These are phyloP conservation scores for Drosophila eohydei DNA, from an alignment of 2,888 invertebrate genomes.

Conservation along the genomic window DNA sequence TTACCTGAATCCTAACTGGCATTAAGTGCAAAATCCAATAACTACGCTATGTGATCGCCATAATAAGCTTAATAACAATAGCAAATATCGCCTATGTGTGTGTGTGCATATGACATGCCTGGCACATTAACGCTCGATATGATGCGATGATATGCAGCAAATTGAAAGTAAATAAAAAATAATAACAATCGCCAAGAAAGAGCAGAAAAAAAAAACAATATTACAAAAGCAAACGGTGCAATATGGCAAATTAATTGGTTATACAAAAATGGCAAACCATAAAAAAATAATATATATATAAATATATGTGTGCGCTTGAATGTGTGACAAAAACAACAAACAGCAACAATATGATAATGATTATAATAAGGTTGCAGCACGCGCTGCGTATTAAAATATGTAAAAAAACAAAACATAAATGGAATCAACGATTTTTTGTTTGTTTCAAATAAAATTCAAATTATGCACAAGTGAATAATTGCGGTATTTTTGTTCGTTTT, in stretches of 20 bases:
- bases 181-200: constrained; percentile 23
- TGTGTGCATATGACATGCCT: constrained; percentile 50
- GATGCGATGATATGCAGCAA: constrained; percentile 66
- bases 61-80: constrained; percentile 58
- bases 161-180: constrained; percentile 71
- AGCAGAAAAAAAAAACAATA: constrained; percentile 25
- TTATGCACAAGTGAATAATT: constrained; percentile 78
- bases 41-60: constrained; percentile 67
- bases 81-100: constrained; percentile 53
- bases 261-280: constrained; percentile 66
- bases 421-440: constrained; percentile 18
- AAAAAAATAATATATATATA: constrained; percentile 26
- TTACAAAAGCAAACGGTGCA: constrained; percentile 65
- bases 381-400: constrained; percentile 29
- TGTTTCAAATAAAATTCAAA: constrained; percentile 68
- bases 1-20: constrained; percentile 45
- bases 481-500: constrained; percentile 59
- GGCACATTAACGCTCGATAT: constrained; percentile 66
- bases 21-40: constrained; percentile 74
- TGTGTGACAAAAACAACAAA: constrained; percentile 17
- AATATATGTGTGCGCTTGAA: neutral
- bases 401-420: constrained; percentile 9
- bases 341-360: constrained; percentile 7
- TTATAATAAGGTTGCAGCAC: constrained; percentile 20
- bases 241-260: constrained; percentile 79